phyloP scores from a whole-genome alignment of 1,140 invertebrate species.

The Drosophila pachea region DNA sequence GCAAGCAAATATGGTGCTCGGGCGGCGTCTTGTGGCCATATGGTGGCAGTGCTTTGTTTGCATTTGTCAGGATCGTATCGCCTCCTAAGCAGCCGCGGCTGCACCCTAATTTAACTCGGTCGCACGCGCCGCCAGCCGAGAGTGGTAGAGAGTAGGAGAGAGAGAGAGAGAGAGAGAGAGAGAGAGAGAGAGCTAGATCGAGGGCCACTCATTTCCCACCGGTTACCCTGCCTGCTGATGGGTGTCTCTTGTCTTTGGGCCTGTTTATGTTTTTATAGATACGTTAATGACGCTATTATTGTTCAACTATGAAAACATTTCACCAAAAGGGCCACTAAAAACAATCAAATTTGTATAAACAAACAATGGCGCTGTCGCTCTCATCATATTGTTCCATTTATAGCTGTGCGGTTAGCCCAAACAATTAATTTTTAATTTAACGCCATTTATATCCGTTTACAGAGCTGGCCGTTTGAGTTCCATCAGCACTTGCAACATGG shows the following conservation, averaged over 20 bases:
- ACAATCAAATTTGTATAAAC: conserved; percentile 76
- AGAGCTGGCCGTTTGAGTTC: conserved; percentile 77
- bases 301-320: conserved; percentile 58
- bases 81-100: conserved; percentile 24
- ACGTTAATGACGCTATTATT: conserved; percentile 74
- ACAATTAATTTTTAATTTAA: background rate
- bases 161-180: background rate
- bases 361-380: conserved; percentile 65
- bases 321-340: conserved; percentile 60
- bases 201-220: conserved; percentile 42
- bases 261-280: conserved; percentile 77
- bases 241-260: conserved; percentile 60
- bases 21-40: conserved; percentile 64
- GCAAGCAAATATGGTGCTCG: conserved; percentile 57
- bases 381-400: conserved; percentile 72
- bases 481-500: conserved; percentile 58
- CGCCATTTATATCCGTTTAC: conserved; percentile 28
- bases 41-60: conserved; percentile 54
- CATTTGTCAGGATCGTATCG: conserved; percentile 35
- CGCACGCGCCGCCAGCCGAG: conserved; percentile 51
- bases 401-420: conserved; percentile 57
- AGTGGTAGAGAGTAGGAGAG: conserved; percentile 6
- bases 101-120: conserved; percentile 39
- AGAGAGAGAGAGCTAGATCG: background rate
- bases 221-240: conserved; percentile 26